Evolutionary conservation across 2,113 vertebrate species (phyloP), one percentile per base, ranked within the genome.

Genomic region (Hippocampus barbouri): DNA sequence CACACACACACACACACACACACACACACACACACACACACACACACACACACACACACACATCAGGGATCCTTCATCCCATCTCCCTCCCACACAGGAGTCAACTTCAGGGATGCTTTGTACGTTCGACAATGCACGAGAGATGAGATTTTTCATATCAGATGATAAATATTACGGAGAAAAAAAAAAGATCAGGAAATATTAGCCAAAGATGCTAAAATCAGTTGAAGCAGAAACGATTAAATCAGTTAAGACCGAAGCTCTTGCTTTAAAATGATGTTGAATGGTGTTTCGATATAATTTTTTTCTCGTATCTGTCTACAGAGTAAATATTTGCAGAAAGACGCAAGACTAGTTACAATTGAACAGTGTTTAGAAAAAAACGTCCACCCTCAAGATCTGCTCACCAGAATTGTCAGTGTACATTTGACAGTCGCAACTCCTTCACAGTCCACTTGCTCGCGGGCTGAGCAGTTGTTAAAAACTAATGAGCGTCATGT

Each of bases 61-160:
- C 85, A 68, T 80, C 66, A 74, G 83, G 82, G 79, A 82, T 67
- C 43, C 63, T 74, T 71, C 72, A 34, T 85, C 78, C 70, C 82
- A 87, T 82, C 83, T 70, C 49, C 81, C 82, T 85, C 70, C 76
- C 76, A 74, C 81, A 84, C 80, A 79, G 62, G 70, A 89, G 65
- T 84, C 85, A 85, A 72, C 83, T 72, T 69, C 73, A 64, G 84
- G 78, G 72, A 79, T 20, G 76, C 86, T 87, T 83, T 85, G 79
- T 83, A 78, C 40, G 73, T 83, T 69, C 81, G 74, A 82, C 84
- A 85, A 27, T 21, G 68, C 73, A 70, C 16, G 38, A 68, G 60
- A 66, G 71, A 78, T 69, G 74, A 66, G 65, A 72, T 67, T 73
- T 85, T 78, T 69, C 76, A 81, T 73, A 75, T 61, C 47, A 69